phyloP scores from a whole-genome alignment of 2,113 vertebrate species.

The Synchiropus splendidus region DNA sequence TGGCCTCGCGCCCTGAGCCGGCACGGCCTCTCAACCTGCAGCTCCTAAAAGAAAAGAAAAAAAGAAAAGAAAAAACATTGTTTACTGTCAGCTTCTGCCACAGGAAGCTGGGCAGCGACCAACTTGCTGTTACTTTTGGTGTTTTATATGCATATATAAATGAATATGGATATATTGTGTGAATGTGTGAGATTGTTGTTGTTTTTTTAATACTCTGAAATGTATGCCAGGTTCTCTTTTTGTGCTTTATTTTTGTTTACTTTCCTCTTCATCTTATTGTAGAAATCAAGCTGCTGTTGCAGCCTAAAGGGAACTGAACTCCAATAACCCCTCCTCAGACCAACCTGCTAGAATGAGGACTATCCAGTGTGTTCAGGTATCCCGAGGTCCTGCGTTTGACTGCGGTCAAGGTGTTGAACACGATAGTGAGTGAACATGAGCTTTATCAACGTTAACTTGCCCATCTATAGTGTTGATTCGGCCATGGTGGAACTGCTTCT shows the following conservation, averaged over 20 bases:
- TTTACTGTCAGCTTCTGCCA: slow-evolving; percentile 51
- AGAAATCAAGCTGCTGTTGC: no score
- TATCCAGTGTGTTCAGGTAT: no score
- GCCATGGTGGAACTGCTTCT: no score
- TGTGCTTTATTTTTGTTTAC: slow-evolving; percentile 29
- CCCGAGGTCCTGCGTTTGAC: no score
- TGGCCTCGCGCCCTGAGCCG: slow-evolving; percentile 65
- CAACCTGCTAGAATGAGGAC: no score
- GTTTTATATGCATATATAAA: slow-evolving; percentile 71
- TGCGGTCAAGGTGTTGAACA: no score
- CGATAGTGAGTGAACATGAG: no score
- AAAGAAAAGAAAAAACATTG: slow-evolving; percentile 36
- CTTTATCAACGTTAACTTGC: no score
- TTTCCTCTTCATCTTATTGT: slow-evolving; percentile 30
- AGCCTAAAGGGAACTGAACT: no score
- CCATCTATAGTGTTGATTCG: no score
- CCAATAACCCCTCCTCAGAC: no score
- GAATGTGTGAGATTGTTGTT: slow-evolving; percentile 69
- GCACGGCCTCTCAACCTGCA: slow-evolving; percentile 68
- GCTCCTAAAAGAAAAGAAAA: slow-evolving; percentile 30
- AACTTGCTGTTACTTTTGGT: slow-evolving; percentile 61
- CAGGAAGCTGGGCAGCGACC: slow-evolving; percentile 60
- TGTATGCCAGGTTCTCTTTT: slow-evolving; percentile 59
- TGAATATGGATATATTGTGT: slow-evolving; percentile 69
- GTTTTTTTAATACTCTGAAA: slow-evolving; percentile 60